Evolutionary conservation across 2,797 vertebrate genomes (phyloP).

Genomic region (Myiothlypis coronata): DNA sequence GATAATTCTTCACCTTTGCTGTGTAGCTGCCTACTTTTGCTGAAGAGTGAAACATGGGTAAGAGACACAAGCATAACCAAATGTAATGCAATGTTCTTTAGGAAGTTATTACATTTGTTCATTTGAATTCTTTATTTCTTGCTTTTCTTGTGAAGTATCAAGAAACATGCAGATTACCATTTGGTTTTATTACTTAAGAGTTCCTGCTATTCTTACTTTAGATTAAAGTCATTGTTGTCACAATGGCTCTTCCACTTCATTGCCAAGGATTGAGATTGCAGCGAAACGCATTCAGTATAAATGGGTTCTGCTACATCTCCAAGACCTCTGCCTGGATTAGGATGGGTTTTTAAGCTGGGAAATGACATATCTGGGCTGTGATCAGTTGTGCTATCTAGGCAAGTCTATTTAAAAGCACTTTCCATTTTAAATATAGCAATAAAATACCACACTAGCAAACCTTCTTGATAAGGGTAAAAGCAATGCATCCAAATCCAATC

Average conservation of each 20-base stretch:
- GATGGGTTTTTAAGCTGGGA: constrained; percentile 63
- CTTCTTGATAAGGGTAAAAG: constrained; percentile 80
- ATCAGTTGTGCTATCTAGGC: constrained; percentile 69
- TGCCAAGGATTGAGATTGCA: constrained; percentile 21
- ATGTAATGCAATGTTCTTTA: constrained; percentile 32
- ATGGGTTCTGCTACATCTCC: constrained; percentile 49
- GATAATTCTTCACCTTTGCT: constrained; percentile 38
- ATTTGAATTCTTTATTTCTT: constrained; percentile 67
- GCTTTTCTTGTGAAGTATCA: constrained; percentile 64
- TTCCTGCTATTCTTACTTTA: constrained; percentile 56
- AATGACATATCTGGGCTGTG: constrained; percentile 71
- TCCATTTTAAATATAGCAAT: constrained; percentile 82
- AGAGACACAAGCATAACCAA: constrained; percentile 40
- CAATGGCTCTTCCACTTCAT: constrained; percentile 55
- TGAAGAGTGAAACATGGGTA: not conserved
- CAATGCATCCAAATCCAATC: constrained; percentile 85
- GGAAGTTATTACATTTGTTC: constrained; percentile 43
- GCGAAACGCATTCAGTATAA: not conserved
- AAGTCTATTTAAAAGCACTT: constrained; percentile 81
- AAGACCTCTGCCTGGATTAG: constrained; percentile 52
- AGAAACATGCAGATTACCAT: constrained; percentile 56
- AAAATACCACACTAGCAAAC: constrained; percentile 77
- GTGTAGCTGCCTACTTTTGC: not conserved
- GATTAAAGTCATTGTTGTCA: constrained; percentile 60
- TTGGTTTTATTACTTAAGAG: constrained; percentile 59